Percentiles rank a stretch among this genome's conserved stretches.
phyloP scores from a whole-genome alignment of 2,888 invertebrate genomes.

The Ophion slaviceki region DNA sequence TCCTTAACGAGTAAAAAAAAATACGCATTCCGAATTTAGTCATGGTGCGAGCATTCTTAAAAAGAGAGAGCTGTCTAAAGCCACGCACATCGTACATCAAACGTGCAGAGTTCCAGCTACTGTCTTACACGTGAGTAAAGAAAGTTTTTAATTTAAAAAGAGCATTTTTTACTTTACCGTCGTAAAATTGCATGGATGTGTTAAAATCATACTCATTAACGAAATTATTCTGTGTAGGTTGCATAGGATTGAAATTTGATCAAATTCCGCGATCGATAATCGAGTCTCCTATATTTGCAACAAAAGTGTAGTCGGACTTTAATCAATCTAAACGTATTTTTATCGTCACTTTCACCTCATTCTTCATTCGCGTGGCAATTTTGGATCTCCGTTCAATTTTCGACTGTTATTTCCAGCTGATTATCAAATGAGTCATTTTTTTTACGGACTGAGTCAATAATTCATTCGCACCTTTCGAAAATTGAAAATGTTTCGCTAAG shows the following conservation, averaged over 20 bases:
- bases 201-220: background rate
- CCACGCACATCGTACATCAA: constrained; percentile 77
- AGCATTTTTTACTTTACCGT: background rate
- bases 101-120: constrained; percentile 70
- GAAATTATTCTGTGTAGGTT: background rate
- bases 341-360: background rate
- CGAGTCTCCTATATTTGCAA: background rate
- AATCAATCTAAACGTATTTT: background rate
- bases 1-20: constrained; percentile 61
- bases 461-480: too few species aligned
- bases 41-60: constrained; percentile 74
- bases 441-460: too few species aligned
- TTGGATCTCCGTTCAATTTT: too few species aligned
- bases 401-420: too few species aligned
- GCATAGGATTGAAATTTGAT: background rate
- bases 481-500: too few species aligned
- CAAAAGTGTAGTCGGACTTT: background rate
- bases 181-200: background rate
- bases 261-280: background rate
- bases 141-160: background rate
- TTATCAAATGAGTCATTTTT: too few species aligned
- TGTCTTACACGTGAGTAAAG: constrained; percentile 71
- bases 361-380: too few species aligned
- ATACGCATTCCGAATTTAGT: constrained; percentile 65
- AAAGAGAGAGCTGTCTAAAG: constrained; percentile 61